phyloP scores from a whole-genome alignment of 2,888 invertebrate species.

The Caenorhabditis wallacei region DNA sequence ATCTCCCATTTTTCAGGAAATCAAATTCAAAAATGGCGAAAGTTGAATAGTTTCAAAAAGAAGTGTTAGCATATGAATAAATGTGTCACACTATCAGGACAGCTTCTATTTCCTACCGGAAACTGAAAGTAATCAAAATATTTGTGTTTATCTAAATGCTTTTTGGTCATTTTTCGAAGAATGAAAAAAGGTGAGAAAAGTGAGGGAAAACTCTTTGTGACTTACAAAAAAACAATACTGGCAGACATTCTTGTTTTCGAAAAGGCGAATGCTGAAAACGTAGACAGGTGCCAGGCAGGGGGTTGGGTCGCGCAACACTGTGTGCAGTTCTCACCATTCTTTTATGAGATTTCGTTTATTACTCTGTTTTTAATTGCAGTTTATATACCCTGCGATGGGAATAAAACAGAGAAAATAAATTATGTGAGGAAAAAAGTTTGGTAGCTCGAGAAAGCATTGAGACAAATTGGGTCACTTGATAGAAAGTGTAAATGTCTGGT shows the following conservation, averaged over 20 bases:
- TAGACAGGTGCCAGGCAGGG: background rate
- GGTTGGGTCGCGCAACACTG: no score
- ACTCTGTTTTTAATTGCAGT: background rate
- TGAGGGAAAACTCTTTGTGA: no score
- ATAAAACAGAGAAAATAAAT: no score
- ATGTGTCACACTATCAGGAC: background rate
- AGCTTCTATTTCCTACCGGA: slow-evolving; percentile 1
- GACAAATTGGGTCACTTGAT: background rate
- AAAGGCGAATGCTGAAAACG: background rate
- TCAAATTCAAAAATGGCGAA: no score
- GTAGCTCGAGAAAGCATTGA: background rate
- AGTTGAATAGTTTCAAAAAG: no score
- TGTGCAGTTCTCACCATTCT: background rate
- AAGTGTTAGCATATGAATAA: no score
- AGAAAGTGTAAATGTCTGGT: slow-evolving; percentile 1
- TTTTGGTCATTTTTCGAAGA: background rate
- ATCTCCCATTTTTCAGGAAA: no score
- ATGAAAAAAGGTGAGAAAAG: background rate
- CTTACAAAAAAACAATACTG: no score
- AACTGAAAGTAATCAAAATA: slow-evolving; percentile 1
- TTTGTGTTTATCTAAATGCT: background rate
- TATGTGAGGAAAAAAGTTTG: background rate
- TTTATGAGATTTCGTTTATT: background rate
- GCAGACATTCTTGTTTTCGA: no score
- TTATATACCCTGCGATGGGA: no score